A percentile compares a stretch with the other conserved stretches of the same genome.
Conservation (phyloP, 2,797 vertebrate genomes). For the Lacerta agilis region DNA sequence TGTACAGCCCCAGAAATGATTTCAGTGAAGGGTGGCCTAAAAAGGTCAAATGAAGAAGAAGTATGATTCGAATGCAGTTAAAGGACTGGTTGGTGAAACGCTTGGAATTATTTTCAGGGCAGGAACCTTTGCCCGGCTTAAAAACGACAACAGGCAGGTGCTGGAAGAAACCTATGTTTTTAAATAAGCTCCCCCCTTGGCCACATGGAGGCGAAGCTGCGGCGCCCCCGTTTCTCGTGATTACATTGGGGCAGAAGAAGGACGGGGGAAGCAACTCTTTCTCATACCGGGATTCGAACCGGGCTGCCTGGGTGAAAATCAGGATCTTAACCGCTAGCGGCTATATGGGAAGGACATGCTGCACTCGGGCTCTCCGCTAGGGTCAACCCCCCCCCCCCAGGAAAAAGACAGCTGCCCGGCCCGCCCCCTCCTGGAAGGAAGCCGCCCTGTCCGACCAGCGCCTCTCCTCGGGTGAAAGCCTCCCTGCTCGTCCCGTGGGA, state of each 20-base stretch:
- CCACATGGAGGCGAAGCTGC: no score
- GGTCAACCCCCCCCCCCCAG: neutral
- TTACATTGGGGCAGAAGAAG: accelerated
- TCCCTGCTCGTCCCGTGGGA: neutral
- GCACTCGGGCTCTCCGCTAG: accelerated
- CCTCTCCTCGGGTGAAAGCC: neutral
- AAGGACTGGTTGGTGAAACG: neutral
- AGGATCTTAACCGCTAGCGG: constrained; percentile 35
- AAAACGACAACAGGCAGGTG: neutral
- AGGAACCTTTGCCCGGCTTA: neutral
- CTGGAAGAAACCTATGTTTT: neutral
- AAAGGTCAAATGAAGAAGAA: neutral
- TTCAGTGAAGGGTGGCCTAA: neutral
- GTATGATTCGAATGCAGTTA: no score
- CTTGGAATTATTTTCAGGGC: neutral
- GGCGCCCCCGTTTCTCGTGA: accelerated
- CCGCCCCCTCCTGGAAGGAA: no score
- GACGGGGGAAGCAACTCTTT: neutral
- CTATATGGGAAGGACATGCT: neutral
- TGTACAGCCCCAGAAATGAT: neutral
- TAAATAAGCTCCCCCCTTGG: no score
- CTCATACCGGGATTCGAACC: constrained; percentile 44
- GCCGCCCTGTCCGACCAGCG: neutral
- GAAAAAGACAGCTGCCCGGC: neutral
- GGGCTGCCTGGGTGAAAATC: constrained; percentile 49